Evolutionary conservation across 2,797 vertebrate genomes (phyloP), one percentile per base, ranked within the genome.

Genomic region (Acipenser transmontanus): DNA sequence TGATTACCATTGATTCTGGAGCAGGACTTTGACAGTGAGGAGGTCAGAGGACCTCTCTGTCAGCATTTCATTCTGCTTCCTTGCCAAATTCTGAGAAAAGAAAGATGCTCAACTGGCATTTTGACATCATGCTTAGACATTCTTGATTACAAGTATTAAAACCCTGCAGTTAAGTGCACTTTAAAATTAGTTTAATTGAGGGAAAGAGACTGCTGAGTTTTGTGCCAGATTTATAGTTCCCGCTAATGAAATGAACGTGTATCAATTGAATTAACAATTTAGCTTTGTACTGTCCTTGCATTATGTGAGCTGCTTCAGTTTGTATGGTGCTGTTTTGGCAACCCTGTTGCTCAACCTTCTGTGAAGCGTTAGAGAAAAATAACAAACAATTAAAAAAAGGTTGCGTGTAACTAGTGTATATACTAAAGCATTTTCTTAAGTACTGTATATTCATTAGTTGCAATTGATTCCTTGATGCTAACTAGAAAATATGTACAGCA

Each of bases 281-380:
- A 81, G 9, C 77, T 75, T 76, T 49, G 11, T 66, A 56, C 47
- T 2, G 9, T 67, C 66, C 69, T 77, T 73, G 76, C 80, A 73
- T 76, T 78, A 78, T 77, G 83, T 83, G 34, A 34, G 34, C 1
- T 34, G 34, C 34, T 34, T 17, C 85, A 89, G 87, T 91, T 81
- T 85, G 77, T 82, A 88, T 87, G 89, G 89, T 89, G 87, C 87
- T 87, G 84, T 88, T 90, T 90, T 91, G 85, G 87, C 87, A 88
- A 73, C 87, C 85, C 86, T 9, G 84, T 74, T 79, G 82, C 81
- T 85, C 81, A 85, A 81, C 82, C 81, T 81, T 86, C 76, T 59
- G 66, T 61, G 14, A n/a, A 12, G 8, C 60, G 51, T 49, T 64
- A 12, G 5, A 3, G 14, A 59, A 57, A 64, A 47, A 8, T 12